Percentiles rank a stretch among this genome's conserved stretches.
These are phyloP conservation scores for Trilocha varians DNA, from an alignment of 2,888 invertebrate species.

Conservation along the genomic window DNA sequence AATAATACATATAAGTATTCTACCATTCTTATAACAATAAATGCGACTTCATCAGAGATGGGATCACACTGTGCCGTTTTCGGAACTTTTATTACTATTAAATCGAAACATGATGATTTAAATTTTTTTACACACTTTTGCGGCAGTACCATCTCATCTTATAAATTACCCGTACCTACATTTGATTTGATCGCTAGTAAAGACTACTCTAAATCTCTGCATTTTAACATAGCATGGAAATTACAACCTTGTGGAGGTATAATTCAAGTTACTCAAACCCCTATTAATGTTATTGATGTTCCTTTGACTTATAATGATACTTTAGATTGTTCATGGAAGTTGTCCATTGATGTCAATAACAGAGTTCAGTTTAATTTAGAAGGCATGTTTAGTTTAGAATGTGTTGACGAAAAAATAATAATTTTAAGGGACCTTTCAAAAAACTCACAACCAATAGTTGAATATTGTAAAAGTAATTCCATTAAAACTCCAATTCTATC, in stretches of 20 bases:
- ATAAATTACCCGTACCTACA: slow-evolving; percentile 35
- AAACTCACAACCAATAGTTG: slow-evolving; percentile 70
- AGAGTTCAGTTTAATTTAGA: slow-evolving; percentile 47
- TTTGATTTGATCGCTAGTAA: slow-evolving; percentile 36
- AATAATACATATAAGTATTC: slow-evolving; percentile 21
- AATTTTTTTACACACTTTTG: slow-evolving; percentile 28
- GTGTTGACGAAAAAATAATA: slow-evolving; percentile 53
- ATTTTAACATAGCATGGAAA: slow-evolving; percentile 49
- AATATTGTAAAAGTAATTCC: slow-evolving; percentile 74
- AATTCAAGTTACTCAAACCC: slow-evolving; percentile 35
- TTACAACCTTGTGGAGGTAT: slow-evolving; percentile 79
- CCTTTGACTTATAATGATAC: slow-evolving; percentile 52
- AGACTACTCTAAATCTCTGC: slow-evolving; percentile 27
- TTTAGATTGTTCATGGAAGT: slow-evolving; percentile 82
- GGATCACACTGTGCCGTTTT: slow-evolving; percentile 30
- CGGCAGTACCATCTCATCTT: slow-evolving; percentile 27
- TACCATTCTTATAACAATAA: slow-evolving; percentile 34
- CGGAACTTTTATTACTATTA: slow-evolving; percentile 36
- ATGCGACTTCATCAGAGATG: slow-evolving; percentile 31
- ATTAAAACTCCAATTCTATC: slow-evolving; percentile 56
- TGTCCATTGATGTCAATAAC: slow-evolving; percentile 53
- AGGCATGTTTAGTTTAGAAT: slow-evolving; percentile 37
- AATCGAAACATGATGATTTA: too few relatives aligned
- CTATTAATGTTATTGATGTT: slow-evolving; percentile 39
- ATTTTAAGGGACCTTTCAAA: slow-evolving; percentile 66